Conservation (phyloP, 2,797 vertebrate genomes). For the Vultur gryphus region DNA sequence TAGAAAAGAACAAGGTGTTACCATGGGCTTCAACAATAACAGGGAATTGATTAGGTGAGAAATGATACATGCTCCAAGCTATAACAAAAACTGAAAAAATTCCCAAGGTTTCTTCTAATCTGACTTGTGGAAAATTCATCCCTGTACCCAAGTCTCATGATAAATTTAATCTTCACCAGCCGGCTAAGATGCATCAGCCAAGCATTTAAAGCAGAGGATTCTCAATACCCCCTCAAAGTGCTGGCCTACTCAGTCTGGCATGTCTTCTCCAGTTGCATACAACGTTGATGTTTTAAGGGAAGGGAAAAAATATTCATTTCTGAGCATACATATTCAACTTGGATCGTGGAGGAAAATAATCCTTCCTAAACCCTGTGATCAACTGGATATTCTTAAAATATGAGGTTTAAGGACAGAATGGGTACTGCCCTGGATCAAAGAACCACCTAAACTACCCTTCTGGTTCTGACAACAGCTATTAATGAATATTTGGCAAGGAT, state of each 20-base stretch:
- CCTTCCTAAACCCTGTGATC: background rate
- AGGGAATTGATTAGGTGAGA: conserved; percentile 28
- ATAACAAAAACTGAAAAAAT: background rate
- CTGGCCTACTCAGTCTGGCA: background rate
- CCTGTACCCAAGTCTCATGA: background rate
- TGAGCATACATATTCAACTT: background rate
- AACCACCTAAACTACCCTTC: background rate
- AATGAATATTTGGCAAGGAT: background rate
- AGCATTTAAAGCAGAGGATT: background rate
- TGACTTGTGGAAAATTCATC: conserved; percentile 3
- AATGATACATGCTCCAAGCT: background rate
- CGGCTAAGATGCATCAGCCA: background rate
- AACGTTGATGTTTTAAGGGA: background rate
- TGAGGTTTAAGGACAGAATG: background rate
- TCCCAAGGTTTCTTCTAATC: background rate
- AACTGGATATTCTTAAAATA: background rate
- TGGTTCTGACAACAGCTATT: background rate
- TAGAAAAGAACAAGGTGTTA: conserved; percentile 30
- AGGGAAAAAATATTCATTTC: background rate
- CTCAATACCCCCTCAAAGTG: background rate
- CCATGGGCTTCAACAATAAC: conserved; percentile 30
- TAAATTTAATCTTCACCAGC: background rate
- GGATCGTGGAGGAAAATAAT: background rate
- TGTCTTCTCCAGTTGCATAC: background rate
- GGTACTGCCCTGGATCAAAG: background rate